Percentiles rank a stretch among this genome's conserved stretches.
Evolutionary conservation across 2,113 vertebrate species (phyloP).

Genomic region (Suncus etruscus): DNA sequence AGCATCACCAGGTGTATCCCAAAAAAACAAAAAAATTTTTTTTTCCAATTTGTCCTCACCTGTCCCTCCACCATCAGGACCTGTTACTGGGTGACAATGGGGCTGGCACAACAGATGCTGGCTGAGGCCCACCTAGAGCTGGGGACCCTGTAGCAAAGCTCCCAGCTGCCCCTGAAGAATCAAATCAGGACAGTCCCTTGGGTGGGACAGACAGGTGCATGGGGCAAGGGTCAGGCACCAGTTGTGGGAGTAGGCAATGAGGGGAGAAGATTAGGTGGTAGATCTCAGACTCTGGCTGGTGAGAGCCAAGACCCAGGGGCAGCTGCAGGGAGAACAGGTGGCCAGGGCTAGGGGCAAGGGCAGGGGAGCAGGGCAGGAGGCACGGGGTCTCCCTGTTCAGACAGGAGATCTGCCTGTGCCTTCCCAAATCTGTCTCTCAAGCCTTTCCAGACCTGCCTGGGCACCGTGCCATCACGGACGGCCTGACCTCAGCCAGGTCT

Average conservation of each 20-base stretch:
- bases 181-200: fast-evolving
- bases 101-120: background rate
- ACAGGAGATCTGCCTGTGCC: background rate
- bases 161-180: background rate
- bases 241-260: background rate
- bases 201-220: background rate
- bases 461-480: background rate
- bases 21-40: too few relatives aligned
- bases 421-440: background rate
- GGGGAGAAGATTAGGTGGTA: background rate
- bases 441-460: background rate
- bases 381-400: background rate
- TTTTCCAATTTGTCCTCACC: background rate
- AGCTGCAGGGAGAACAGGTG: background rate
- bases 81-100: too few relatives aligned
- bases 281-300: background rate
- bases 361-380: background rate
- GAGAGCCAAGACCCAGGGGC: background rate
- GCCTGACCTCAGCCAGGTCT: background rate
- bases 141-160: background rate
- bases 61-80: too few relatives aligned
- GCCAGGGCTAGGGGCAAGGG: background rate
- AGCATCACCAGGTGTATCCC: too few relatives aligned
- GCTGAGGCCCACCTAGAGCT: background rate
- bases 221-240: background rate